Evolutionary conservation across 1,140 invertebrate genomes (phyloP).

Genomic region (Megathymus violae): DNA sequence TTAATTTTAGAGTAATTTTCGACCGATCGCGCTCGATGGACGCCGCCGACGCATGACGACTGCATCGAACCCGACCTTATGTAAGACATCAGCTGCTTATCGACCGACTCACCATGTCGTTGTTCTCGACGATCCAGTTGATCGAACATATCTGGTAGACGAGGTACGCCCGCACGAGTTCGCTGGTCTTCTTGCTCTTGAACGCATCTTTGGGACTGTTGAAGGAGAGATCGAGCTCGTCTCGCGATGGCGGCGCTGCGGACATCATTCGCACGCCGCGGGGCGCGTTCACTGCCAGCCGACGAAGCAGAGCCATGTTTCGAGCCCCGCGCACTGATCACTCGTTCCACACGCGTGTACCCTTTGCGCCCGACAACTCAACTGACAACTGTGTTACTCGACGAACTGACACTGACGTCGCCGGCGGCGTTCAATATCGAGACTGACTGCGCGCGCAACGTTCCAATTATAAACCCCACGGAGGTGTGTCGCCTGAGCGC

Average conservation of each 20-base stretch:
- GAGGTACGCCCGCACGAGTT: slow-evolving; percentile 95
- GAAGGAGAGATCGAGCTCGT: slow-evolving; percentile 95
- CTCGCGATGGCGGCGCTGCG: slow-evolving; percentile 76
- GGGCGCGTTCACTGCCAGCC: slow-evolving; percentile 67
- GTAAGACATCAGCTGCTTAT: slow-evolving; percentile 55
- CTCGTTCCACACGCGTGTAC: slow-evolving; percentile 60
- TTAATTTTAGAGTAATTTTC: slow-evolving; percentile 59
- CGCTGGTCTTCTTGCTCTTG: slow-evolving; percentile 97
- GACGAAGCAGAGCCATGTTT: slow-evolving; percentile 74
- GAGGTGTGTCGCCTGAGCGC: slow-evolving; percentile 69
- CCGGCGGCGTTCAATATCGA: slow-evolving; percentile 61
- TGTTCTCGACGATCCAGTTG: slow-evolving; percentile 96
- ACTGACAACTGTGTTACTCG: slow-evolving; percentile 58
- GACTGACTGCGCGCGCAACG: slow-evolving; percentile 70
- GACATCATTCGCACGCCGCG: slow-evolving; percentile 63
- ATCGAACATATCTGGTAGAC: slow-evolving; percentile 97
- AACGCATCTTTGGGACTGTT: slow-evolving; percentile 91
- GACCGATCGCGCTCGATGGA: slow-evolving; percentile 40
- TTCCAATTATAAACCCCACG: slow-evolving; percentile 75
- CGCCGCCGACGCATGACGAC: slow-evolving; percentile 40
- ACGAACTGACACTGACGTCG: slow-evolving; percentile 63
- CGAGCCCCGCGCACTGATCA: slow-evolving; percentile 59
- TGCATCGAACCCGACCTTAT: slow-evolving; percentile 51
- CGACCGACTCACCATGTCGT: slow-evolving; percentile 92
- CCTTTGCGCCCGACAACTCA: slow-evolving; percentile 62